Base-by-base conservation (phyloP, 1,140 invertebrate genomes). In the Drosophila bipectinata region DNA sequence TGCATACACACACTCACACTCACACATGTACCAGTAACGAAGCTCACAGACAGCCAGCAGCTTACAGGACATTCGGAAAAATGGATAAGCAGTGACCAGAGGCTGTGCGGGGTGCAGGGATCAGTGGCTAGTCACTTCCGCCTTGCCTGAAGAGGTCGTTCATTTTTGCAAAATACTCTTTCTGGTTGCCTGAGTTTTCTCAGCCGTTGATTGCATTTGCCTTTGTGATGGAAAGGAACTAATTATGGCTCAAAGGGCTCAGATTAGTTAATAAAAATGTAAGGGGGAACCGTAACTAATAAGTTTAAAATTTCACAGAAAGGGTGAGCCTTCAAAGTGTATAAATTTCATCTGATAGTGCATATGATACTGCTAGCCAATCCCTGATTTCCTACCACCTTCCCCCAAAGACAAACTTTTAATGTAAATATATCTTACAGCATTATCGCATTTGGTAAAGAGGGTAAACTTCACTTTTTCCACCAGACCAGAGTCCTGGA, bases 91-190 rank as follows among this genome's bases (percentile, higher is more conserved):
- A 37, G 34, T 37, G 34, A 4, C 14, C 14, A 21, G 26, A 37
- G 9, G 37, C 26, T 8, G 51, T 41, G 48, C 9, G 44, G 44
- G 44, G 44, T 18, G 54, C 30, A 44, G 41, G 56, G 52, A 55
- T 48, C 59, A 76, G 55, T 67, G 77, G 64, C 73, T 67, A 78
- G 82, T 85, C 61, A 82, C 69, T 81, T 85, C 82, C 82, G 82
- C 69, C 68, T 61, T 72, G 45, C 41, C 30, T 45, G 41, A 55
- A 32, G 37, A 48, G 48, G 53, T 47, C 56, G 39, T 56, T 39
- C 71, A 53, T 74, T 73, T 74, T 74, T 68, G 45, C 32, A 74
- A 57, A 74, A 74, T 74, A 74, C 71, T 39, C 72, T 75, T 74
- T 57, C 53, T 61, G 39, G 52, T 52, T 21, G 41, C 48, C 53